These are phyloP conservation scores for Clavelina lepadiformis DNA, from an alignment of 23 tunicate genomes.

Conservation along the genomic window DNA sequence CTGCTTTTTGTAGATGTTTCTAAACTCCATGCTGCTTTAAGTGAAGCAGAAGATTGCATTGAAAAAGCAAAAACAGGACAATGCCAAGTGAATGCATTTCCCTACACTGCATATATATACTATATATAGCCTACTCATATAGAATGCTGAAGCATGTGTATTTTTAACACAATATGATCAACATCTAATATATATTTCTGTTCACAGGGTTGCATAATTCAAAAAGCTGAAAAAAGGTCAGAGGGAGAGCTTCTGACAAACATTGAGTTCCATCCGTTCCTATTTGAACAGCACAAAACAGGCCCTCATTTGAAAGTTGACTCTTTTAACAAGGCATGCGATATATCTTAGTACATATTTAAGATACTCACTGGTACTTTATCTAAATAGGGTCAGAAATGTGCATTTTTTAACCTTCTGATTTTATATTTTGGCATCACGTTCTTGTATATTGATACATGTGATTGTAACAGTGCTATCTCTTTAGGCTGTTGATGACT, in stretches of 20 bases:
- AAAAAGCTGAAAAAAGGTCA: slow-evolving; percentile 54
- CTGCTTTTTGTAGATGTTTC: slow-evolving; percentile 20
- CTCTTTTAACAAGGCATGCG: slow-evolving; percentile 57
- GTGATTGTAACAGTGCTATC: too few relatives aligned
- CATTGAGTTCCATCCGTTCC: slow-evolving; percentile 90
- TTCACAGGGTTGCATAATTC: slow-evolving; percentile 50
- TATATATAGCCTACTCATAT: background rate
- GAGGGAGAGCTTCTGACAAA: slow-evolving; percentile 67
- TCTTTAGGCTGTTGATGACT: slow-evolving; percentile 86
- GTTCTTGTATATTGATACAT: too few relatives aligned
- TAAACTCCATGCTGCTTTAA: slow-evolving; percentile 36
- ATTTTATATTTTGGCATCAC: too few relatives aligned
- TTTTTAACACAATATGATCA: too few relatives aligned
- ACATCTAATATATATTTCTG: slow-evolving; percentile 2
- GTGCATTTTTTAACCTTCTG: too few relatives aligned
- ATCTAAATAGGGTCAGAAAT: too few relatives aligned
- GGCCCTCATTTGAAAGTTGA: slow-evolving; percentile 30
- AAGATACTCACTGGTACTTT: too few relatives aligned
- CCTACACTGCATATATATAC: background rate
- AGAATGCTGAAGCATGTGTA: too few relatives aligned
- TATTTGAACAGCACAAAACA: slow-evolving; percentile 62
- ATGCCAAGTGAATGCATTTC: slow-evolving; percentile 23
- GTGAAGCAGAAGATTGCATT: slow-evolving; percentile 45
- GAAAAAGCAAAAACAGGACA: slow-evolving; percentile 19
- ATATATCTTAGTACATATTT: background rate